A percentile compares a stretch with the other conserved stretches of the same genome.
phyloP scores from a whole-genome alignment of 1,140 invertebrate species.

The Drosophila lowei region DNA sequence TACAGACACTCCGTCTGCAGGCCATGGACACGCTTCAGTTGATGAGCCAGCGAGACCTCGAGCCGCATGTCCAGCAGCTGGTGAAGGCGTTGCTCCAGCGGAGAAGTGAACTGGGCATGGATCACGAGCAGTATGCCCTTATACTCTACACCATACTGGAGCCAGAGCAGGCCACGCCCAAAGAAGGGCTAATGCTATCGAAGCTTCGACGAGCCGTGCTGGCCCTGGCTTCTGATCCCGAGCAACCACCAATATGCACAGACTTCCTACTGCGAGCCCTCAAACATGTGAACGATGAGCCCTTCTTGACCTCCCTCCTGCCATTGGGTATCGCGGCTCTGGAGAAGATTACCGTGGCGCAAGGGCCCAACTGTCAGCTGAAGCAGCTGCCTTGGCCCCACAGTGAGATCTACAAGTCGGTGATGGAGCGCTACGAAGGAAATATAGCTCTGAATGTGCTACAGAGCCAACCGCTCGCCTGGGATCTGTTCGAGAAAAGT shows the following conservation, averaged over 20 bases:
- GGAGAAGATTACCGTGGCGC: slow-evolving; percentile 13
- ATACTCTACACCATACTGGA: slow-evolving; percentile 83
- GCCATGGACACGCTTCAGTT: slow-evolving; percentile 53
- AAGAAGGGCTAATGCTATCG: slow-evolving; percentile 40
- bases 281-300: slow-evolving; percentile 84
- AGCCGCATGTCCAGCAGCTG: slow-evolving; percentile 37
- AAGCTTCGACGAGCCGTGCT: slow-evolving; percentile 42
- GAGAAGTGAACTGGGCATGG: slow-evolving; percentile 85
- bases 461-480: slow-evolving; percentile 41
- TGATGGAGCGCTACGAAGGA: slow-evolving; percentile 63
- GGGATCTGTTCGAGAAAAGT: slow-evolving; percentile 60
- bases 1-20: slow-evolving; percentile 80
- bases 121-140: slow-evolving; percentile 86
- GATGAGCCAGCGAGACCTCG: slow-evolving; percentile 18
- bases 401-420: slow-evolving; percentile 60
- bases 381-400: slow-evolving; percentile 55
- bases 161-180: slow-evolving; percentile 12
- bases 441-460: slow-evolving; percentile 46
- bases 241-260: slow-evolving; percentile 45
- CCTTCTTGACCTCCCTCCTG: slow-evolving; percentile 81
- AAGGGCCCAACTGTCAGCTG: slow-evolving; percentile 22
- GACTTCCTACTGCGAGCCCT: slow-evolving; percentile 82
- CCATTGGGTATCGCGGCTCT: slow-evolving; percentile 65
- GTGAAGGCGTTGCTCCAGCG: slow-evolving; percentile 70
- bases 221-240: slow-evolving; percentile 36